Evolutionary conservation across 2,888 invertebrate genomes (phyloP).

Genomic region (Nemapogon koenigi): DNA sequence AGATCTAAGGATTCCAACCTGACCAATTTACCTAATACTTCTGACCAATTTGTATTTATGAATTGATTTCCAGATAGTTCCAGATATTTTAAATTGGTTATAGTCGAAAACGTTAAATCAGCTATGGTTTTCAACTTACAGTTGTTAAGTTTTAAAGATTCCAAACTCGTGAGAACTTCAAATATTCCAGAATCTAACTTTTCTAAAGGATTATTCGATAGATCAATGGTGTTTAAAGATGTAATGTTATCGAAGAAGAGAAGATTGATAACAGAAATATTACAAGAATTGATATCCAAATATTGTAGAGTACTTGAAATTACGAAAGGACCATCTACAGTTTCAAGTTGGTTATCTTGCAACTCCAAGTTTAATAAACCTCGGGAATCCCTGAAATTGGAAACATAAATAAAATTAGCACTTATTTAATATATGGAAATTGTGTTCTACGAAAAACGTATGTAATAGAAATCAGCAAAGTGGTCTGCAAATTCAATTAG

Average conservation of each 20-base stretch:
- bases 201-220: constrained; percentile 71
- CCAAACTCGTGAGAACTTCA: constrained; percentile 69
- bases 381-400: constrained; percentile 66
- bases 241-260: constrained; percentile 73
- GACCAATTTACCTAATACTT: constrained; percentile 63
- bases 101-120: constrained; percentile 60
- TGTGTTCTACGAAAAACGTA: neutral
- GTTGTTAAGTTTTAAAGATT: constrained; percentile 69
- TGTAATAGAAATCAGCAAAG: constrained; percentile 18
- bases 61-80: constrained; percentile 69
- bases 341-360: constrained; percentile 69
- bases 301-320: constrained; percentile 70
- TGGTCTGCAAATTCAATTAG: constrained; percentile 44
- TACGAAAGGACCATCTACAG: constrained; percentile 70
- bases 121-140: constrained; percentile 68
- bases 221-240: constrained; percentile 70
- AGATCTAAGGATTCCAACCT: constrained; percentile 71
- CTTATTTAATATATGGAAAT: no score
- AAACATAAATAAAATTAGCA: no score
- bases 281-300: constrained; percentile 72
- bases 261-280: constrained; percentile 61
- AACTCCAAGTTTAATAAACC: constrained; percentile 74
- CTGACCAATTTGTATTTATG: constrained; percentile 65
- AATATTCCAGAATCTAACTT: constrained; percentile 65
- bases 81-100: constrained; percentile 67